Evolutionary conservation across 1,140 invertebrate species (phyloP).

Genomic region (Cherax destructor): DNA sequence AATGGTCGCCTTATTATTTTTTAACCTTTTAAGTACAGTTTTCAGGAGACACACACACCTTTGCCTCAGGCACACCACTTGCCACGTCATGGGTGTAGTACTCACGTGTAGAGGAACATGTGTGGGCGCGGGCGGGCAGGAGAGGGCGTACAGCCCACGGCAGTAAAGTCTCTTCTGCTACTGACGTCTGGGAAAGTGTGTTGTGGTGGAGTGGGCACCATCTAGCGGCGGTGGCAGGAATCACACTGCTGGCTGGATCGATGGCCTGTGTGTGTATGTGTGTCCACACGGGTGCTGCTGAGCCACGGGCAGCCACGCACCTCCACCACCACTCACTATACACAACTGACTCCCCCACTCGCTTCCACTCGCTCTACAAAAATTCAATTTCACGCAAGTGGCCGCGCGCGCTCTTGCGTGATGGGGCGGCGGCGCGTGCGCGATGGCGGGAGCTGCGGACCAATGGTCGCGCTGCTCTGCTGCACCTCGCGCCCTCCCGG

Average conservation of each 20-base stretch:
- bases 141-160: conserved; percentile 55
- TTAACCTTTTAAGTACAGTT: background rate
- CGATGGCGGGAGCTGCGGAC: conserved; percentile 10
- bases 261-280: conserved; percentile 18
- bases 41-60: background rate
- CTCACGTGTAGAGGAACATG: conserved; percentile 58
- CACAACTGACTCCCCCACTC: conserved; percentile 59
- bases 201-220: conserved; percentile 41
- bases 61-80: background rate
- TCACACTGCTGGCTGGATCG: conserved; percentile 53
- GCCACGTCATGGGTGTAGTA: conserved; percentile 16
- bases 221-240: conserved; percentile 40
- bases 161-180: conserved; percentile 56
- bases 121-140: conserved; percentile 58
- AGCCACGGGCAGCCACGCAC: conserved; percentile 45
- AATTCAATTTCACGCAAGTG: conserved; percentile 69
- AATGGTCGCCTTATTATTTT: background rate
- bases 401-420: conserved; percentile 57
- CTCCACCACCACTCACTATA: conserved; percentile 55
- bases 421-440: conserved; percentile 45
- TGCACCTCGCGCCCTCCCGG: conserved; percentile 40
- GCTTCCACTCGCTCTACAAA: conserved; percentile 58
- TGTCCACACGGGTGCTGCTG: conserved; percentile 28
- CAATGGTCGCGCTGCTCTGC: conserved; percentile 28
- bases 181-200: conserved; percentile 47